These are phyloP conservation scores for Nemotelus nigrinus DNA, from an alignment of 2,888 invertebrate genomes.

Conservation along the genomic window DNA sequence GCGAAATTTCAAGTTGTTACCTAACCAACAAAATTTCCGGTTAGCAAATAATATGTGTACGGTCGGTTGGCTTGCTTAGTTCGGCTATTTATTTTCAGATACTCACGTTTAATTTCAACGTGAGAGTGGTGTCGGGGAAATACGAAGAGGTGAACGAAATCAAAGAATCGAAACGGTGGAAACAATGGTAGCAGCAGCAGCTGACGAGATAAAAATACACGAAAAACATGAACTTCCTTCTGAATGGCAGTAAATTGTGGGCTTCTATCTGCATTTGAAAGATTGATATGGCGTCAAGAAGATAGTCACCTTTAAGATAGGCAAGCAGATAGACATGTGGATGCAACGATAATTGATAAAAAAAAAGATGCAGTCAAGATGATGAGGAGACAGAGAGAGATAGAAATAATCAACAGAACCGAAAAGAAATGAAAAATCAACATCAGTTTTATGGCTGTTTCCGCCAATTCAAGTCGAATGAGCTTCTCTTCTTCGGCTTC, in stretches of 20 bases:
- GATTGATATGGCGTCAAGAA: conserved; percentile 14
- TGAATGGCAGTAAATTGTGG: background rate
- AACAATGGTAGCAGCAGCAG: background rate
- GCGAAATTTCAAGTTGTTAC: conserved; percentile 40
- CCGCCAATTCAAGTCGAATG: conserved; percentile 39
- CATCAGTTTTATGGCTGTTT: conserved; percentile 36
- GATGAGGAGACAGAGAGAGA: background rate
- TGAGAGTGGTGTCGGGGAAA: background rate
- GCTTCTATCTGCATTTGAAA: background rate
- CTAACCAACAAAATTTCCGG: conserved; percentile 38
- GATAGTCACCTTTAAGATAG: background rate
- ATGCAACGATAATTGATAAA: background rate
- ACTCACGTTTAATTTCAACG: background rate
- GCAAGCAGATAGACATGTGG: background rate
- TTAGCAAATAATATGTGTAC: conserved; percentile 18
- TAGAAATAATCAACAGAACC: background rate
- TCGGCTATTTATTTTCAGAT: conserved; percentile 10
- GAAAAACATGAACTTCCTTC: background rate
- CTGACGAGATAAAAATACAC: background rate
- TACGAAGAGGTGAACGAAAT: background rate
- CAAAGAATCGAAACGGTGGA: background rate
- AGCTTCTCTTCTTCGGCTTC: background rate
- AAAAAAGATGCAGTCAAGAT: background rate
- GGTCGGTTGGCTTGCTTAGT: background rate
- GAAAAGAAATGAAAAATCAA: conserved; percentile 23